A percentile compares a stretch with the other conserved stretches of the same genome.
Conservation (phyloP, 64 coral and sea anemone species). For the Catalaphyllia jardinei region DNA sequence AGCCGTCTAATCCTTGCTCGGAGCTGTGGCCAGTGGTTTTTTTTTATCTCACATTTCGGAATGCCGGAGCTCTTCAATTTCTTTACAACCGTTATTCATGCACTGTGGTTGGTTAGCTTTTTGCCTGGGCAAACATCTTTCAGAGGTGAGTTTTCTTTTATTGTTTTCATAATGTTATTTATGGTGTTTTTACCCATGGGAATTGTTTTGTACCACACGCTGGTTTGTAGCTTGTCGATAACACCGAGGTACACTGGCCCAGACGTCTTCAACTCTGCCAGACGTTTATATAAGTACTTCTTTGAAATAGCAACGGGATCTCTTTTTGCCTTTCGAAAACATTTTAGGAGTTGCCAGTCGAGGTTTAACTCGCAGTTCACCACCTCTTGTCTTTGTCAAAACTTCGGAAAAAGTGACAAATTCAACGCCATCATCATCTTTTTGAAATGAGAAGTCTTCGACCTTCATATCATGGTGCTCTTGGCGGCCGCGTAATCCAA, state of each 20-base stretch:
- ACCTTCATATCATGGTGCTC: slow-evolving; percentile 21
- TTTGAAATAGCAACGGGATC: slow-evolving; percentile 44
- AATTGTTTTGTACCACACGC: too few species aligned
- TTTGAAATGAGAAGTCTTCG: slow-evolving; percentile 14
- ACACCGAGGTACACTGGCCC: too few species aligned
- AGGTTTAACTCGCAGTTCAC: slow-evolving; percentile 14
- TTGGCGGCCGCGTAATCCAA: too few species aligned
- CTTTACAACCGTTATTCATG: slow-evolving; percentile 37
- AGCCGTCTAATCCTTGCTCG: slow-evolving; percentile 14
- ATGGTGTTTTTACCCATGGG: too few species aligned
- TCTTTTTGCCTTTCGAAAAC: slow-evolving; percentile 22
- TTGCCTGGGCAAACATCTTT: too few species aligned
- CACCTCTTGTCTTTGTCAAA: slow-evolving; percentile 18
- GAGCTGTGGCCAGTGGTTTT: too few species aligned
- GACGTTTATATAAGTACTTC: slow-evolving; percentile 17
- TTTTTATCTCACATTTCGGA: too few species aligned
- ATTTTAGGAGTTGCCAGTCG: slow-evolving; percentile 8
- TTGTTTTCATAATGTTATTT: too few species aligned
- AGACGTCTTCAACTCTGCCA: too few species aligned
- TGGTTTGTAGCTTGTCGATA: too few species aligned
- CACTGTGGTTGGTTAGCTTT: slow-evolving; percentile 52
- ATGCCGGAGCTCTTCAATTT: slow-evolving; percentile 35
- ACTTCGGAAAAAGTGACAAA: too few species aligned
- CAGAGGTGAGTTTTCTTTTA: too few species aligned
- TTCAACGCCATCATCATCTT: background rate